Evolutionary conservation across 1,140 invertebrate species (phyloP).

Genomic region (Temnothorax curvispinosus): DNA sequence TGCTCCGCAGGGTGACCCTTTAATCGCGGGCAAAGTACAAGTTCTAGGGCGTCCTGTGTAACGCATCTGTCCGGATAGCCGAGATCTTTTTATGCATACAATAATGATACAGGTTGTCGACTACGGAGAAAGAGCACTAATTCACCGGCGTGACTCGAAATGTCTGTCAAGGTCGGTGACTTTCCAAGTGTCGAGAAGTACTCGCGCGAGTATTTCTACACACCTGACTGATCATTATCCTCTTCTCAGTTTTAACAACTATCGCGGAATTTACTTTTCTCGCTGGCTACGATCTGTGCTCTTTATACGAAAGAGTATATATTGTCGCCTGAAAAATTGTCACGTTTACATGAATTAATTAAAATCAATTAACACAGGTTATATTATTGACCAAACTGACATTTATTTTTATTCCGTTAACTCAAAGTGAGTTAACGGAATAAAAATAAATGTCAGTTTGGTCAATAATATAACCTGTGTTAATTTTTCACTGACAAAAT

Average conservation of each 20-base stretch:
- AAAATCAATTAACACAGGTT: not conserved
- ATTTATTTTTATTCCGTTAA: no score
- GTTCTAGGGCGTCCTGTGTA: not conserved
- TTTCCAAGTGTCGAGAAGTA: slow-evolving; percentile 64
- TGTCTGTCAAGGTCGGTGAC: slow-evolving; percentile 71
- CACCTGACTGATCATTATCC: slow-evolving; percentile 46
- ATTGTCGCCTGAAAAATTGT: not conserved
- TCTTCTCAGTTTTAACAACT: slow-evolving; percentile 45
- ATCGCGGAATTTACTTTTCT: not conserved
- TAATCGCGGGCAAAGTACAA: not conserved
- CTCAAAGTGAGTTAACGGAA: no score
- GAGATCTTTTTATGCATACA: not conserved
- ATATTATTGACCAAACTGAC: no score
- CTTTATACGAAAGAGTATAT: not conserved
- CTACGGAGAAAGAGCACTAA: slow-evolving; percentile 13
- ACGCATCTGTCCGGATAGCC: not conserved
- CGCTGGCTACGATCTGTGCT: not conserved
- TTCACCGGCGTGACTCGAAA: slow-evolving; percentile 41
- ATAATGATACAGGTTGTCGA: not conserved
- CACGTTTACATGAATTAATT: not conserved
- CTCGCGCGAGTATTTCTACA: slow-evolving; percentile 54
- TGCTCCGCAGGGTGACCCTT: not conserved
- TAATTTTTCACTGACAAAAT: no score
- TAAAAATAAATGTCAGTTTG: no score
- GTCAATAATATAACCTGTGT: no score